These are phyloP conservation scores for Leptinotarsa rubiginosa DNA, from an alignment of 2,888 invertebrate species.

Conservation along the genomic window DNA sequence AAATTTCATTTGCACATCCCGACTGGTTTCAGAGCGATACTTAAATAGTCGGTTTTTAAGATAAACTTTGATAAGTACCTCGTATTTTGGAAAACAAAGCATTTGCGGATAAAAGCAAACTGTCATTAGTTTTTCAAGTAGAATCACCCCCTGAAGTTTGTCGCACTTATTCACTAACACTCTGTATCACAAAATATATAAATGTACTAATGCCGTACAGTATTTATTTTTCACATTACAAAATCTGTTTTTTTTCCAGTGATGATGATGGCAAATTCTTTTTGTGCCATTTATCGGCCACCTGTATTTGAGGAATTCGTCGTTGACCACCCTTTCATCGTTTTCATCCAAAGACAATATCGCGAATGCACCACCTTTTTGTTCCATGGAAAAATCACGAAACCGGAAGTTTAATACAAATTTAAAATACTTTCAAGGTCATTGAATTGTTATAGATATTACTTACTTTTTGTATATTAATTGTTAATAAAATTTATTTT, in stretches of 20 bases:
- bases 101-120: too few species aligned
- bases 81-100: too few species aligned
- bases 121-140: too few species aligned
- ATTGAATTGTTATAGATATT: too few species aligned
- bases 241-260: conserved; percentile 17
- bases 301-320: conserved; percentile 29
- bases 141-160: too few species aligned
- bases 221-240: background rate
- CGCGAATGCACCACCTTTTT: background rate
- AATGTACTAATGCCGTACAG: background rate
- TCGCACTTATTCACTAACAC: background rate
- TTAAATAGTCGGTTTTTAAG: too few species aligned
- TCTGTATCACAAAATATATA: background rate
- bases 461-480: too few species aligned
- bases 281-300: background rate
- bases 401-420: background rate
- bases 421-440: too few species aligned
- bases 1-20: too few species aligned
- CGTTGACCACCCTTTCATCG: conserved; percentile 43
- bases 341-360: conserved; percentile 23
- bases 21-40: too few species aligned
- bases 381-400: background rate
- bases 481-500: too few species aligned
- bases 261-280: conserved; percentile 8
- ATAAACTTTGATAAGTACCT: too few species aligned